Conservation (phyloP, 2,113 vertebrate species). For the Cyprinodon variegatus region DNA sequence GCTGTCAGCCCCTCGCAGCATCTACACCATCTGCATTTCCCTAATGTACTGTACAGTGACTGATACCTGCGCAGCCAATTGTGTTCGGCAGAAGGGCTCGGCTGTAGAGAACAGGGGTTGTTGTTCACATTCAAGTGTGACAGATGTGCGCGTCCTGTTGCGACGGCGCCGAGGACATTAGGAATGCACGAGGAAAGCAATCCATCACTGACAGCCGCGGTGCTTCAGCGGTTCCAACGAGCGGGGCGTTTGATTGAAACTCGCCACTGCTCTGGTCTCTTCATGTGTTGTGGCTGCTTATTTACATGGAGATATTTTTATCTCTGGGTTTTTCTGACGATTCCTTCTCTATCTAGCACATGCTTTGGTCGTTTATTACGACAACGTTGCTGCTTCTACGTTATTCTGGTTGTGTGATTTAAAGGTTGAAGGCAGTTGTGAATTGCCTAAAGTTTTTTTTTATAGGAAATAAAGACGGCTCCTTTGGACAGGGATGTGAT, state of each 20-base stretch:
- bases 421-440: not conserved
- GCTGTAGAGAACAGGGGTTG: not conserved
- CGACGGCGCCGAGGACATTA: constrained; percentile 28
- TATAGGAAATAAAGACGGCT: not conserved
- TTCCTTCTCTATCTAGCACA: not conserved
- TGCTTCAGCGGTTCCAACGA: constrained; percentile 8
- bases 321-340: constrained; percentile 2
- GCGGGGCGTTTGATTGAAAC: constrained; percentile 39
- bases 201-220: constrained; percentile 50
- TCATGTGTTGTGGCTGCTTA: constrained; percentile 17
- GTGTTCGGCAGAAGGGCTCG: constrained; percentile 20
- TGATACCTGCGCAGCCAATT: constrained; percentile 15
- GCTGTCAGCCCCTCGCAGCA: constrained; percentile 13
- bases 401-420: not conserved
- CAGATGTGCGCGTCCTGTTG: constrained; percentile 45
- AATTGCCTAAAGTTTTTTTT: not conserved
- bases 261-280: constrained; percentile 16
- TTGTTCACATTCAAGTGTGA: constrained; percentile 26
- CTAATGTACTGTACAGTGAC: constrained; percentile 19
- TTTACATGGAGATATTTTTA: constrained; percentile 35
- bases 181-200: constrained; percentile 19
- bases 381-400: too few relatives aligned
- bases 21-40: constrained; percentile 44
- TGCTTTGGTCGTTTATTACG: not conserved
- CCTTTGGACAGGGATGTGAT: not conserved